Percentiles rank a stretch among this genome's conserved stretches.
These are phyloP conservation scores for Aleiodes sp. DNA, from an alignment of 1,140 invertebrate species.

Conservation along the genomic window DNA sequence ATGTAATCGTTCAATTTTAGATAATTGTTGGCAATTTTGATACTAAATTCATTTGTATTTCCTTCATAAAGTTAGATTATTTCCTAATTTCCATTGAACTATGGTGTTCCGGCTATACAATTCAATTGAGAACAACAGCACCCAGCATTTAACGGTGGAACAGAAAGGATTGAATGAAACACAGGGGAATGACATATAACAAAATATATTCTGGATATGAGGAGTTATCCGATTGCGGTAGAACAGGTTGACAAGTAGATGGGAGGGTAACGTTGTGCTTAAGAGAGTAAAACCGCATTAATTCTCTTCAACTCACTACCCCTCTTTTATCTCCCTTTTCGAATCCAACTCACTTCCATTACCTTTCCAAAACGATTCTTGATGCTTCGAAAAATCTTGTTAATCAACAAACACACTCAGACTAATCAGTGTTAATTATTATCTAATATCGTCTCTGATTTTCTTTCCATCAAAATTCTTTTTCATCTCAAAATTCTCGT, in stretches of 20 bases:
- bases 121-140: background rate
- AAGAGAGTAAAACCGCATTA: slow-evolving; percentile 17
- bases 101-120: background rate
- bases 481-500: slow-evolving; percentile 42
- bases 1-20: no score
- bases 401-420: slow-evolving; percentile 10
- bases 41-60: no score
- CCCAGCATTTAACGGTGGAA: background rate
- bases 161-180: background rate
- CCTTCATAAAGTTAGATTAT: no score
- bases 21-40: no score
- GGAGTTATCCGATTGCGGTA: slow-evolving; percentile 6
- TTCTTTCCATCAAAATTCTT: background rate
- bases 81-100: background rate
- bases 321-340: background rate
- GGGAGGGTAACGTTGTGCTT: background rate
- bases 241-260: slow-evolving; percentile 20
- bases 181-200: background rate
- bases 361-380: slow-evolving; percentile 17
- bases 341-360: background rate
- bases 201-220: background rate
- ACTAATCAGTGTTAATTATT: slow-evolving; percentile 50
- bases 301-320: slow-evolving; percentile 15
- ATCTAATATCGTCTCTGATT: slow-evolving; percentile 37
- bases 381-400: background rate